These are phyloP conservation scores for Anguilla anguilla DNA, from an alignment of 2,797 vertebrate genomes.

Conservation along the genomic window DNA sequence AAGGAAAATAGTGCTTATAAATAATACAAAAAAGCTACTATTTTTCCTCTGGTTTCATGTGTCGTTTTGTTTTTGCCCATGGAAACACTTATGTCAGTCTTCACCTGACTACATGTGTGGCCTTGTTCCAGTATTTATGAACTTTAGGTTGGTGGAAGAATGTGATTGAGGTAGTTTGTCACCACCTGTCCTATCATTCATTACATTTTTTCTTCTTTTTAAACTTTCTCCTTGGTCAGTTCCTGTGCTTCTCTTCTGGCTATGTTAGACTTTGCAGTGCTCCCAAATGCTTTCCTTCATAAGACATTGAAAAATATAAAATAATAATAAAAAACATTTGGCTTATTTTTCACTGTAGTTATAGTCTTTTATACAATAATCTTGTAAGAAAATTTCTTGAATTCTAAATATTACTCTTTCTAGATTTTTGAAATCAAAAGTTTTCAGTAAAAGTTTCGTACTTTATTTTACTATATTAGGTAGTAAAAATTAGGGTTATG, in stretches of 20 bases:
- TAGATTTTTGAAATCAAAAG: constrained; percentile 99
- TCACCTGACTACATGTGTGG: constrained; percentile 73
- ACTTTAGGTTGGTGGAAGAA: constrained; percentile 79
- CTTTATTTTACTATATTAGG: constrained; percentile 99
- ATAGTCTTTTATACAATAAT: constrained; percentile 99
- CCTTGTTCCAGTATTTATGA: constrained; percentile 91
- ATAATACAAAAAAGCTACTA: constrained; percentile 49
- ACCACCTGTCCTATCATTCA: constrained; percentile 75
- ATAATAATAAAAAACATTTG: constrained; percentile 87
- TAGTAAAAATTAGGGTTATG: constrained; percentile 99
- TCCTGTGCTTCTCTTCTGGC: constrained; percentile 86
- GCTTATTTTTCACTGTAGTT: constrained; percentile 99
- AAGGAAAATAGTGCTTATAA: constrained; percentile 11
- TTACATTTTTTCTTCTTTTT: constrained; percentile 47
- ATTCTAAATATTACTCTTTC: constrained; percentile 99
- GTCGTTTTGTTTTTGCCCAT: constrained; percentile 37
- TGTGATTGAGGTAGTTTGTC: constrained; percentile 79
- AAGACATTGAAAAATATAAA: constrained; percentile 82
- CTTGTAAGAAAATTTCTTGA: constrained; percentile 99
- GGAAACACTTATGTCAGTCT: constrained; percentile 42
- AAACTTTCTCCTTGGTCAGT: constrained; percentile 49
- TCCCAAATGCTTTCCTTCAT: constrained; percentile 96
- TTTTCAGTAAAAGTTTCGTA: constrained; percentile 99
- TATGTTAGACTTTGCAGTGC: constrained; percentile 95
- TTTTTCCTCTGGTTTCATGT: background rate